Base-by-base conservation (phyloP, 2,797 vertebrate genomes). In the Acomys russatus region DNA sequence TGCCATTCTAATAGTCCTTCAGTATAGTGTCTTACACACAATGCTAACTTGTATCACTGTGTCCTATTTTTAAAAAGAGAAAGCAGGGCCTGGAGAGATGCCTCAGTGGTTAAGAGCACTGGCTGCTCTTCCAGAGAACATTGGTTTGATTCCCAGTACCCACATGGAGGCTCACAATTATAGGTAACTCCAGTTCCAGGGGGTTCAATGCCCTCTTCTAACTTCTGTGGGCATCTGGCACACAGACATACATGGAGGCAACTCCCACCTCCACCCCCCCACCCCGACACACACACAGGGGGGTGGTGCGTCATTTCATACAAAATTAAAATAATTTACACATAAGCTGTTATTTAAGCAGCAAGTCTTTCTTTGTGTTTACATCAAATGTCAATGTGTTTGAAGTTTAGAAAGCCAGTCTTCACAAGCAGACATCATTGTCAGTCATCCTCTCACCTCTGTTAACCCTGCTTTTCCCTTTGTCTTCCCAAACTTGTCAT, bases 381-480 rank as follows among this genome's bases (percentile, higher is more conserved):
- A 66, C 49, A 3, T 44, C 28, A 80, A 49, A 0, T 25, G 78
- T 54, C 9, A 38, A 89, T 87, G 94, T 30, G 3, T 9, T 10
- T 91, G 51, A 61, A 38, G n/a, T 38, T 1, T 38, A 63, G 79
- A 56, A 61, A 61, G 22, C 56, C 22, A 25, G 56, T 89, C 86
- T 85, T 90, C 66, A 90, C 6, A 77, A 91, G 3, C 22, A 86
- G 74, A 80, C 77, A 3, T 90, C 63, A 30, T 38, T 44, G 71
- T 71, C 30, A 64, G 56, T 66, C 68, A 9, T 0, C 25, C 70
- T 2, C 84, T 59, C 44, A n/a, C 10, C 18, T 79, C 64, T 82
- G 38, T 17, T 63, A 64, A 77, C n/a, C 17, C 49, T 84, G 7
- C 22, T 12, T 94, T 97, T 95, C 71, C 44, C 61, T 78, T 94